Conservation (phyloP, 2,113 vertebrate species). For the Protobothrops mucrosquamatus region DNA sequence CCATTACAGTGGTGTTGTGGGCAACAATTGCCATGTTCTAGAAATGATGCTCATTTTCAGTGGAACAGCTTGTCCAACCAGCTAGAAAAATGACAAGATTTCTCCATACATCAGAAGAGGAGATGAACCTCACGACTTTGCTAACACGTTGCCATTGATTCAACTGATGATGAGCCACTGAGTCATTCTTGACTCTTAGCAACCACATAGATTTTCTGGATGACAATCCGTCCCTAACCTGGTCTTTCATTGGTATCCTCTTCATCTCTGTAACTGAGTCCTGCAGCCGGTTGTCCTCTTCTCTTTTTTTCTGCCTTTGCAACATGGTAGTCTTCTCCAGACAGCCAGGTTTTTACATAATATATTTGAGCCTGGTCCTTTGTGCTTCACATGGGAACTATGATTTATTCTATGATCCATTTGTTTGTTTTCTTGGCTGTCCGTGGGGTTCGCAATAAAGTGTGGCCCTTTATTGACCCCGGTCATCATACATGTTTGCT, state of each 20-base stretch:
- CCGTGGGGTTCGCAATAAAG: background rate
- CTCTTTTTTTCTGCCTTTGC: background rate
- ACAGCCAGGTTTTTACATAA: background rate
- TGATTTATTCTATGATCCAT: background rate
- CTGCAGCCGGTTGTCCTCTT: background rate
- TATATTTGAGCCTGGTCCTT: background rate
- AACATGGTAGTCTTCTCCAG: background rate
- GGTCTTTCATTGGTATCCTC: background rate
- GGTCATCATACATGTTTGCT: background rate
- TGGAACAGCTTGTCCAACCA: background rate
- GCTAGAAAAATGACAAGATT: background rate
- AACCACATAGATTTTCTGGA: background rate
- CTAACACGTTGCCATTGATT: background rate
- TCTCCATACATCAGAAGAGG: background rate
- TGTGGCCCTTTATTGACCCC: background rate
- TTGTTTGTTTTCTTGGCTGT: background rate
- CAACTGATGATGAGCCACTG: background rate
- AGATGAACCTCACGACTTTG: background rate
- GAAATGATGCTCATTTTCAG: background rate
- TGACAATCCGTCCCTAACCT: background rate
- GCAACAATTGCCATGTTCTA: background rate
- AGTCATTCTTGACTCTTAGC: background rate
- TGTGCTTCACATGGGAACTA: background rate
- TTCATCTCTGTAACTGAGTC: background rate
- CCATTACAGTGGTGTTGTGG: background rate